Conservation (phyloP, 2,797 vertebrate genomes). For the Onychomys leucogaster region DNA sequence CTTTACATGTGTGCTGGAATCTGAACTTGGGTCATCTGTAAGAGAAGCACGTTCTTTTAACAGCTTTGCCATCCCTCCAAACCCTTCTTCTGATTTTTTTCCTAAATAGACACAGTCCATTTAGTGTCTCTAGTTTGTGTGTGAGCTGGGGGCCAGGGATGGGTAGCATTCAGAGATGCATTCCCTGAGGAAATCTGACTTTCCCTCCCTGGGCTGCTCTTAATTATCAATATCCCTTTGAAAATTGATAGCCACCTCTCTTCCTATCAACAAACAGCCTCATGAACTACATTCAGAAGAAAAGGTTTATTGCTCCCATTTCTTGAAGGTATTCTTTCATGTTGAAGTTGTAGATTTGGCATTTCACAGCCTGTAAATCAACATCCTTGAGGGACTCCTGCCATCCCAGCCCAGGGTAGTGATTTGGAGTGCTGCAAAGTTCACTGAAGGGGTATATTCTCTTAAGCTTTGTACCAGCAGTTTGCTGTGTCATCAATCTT, state of each 20-base stretch:
- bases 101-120: background rate
- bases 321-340: constrained; percentile 24
- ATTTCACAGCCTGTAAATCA: constrained; percentile 72
- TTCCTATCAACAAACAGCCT: background rate
- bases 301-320: constrained; percentile 39
- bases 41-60: background rate
- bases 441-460: background rate
- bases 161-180: too few species aligned
- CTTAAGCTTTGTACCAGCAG: background rate
- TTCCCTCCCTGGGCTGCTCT: accelerated
- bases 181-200: background rate
- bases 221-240: background rate
- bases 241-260: background rate
- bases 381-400: constrained; percentile 54
- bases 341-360: constrained; percentile 43
- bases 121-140: background rate
- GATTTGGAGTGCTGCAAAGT: constrained; percentile 16
- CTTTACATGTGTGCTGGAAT: background rate
- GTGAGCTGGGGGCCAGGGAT: background rate
- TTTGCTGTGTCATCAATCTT: constrained; percentile 74
- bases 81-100: background rate
- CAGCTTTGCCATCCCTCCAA: background rate
- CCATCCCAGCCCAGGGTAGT: background rate
- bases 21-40: background rate
- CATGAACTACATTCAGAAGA: constrained; percentile 35